Base-by-base conservation (phyloP, 2,888 invertebrate genomes). In the Anthrax anthrax region DNA sequence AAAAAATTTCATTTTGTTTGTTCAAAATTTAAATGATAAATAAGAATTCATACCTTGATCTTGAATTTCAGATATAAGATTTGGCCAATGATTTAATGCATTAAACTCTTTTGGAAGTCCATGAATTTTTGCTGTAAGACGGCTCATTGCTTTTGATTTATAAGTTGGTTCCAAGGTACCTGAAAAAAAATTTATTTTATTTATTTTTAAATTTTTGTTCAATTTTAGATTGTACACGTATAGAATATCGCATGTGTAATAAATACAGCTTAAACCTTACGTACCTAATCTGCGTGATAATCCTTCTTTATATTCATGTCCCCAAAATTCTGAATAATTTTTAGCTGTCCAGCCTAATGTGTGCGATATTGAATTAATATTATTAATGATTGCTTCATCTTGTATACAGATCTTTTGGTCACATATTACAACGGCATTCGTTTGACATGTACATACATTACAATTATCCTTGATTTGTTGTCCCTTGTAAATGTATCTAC, bases 311-410 rank as follows among this genome's bases (percentile, higher is more conserved):
- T 92, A 76, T 43, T 82, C 86, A 61, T 77, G 77, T 2, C 86
- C 88, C 79, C 84, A 85, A 69, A 94, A 91, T 60, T 81, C 72
- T 0, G 83, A 72, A 65, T 94, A 87, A 67, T 88, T 91, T 36
- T 74, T 68, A 0, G 91, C 86, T 10, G 71, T 70, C 94, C 94
- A 95, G 51, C 82, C 81, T 52, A 72, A 67, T 1, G 59, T 37
- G 50, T 61, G 45, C 48, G 72, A 63, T 16, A 73, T 65, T 12
- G 62, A 60, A 61, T 87, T 84, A 16, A 95, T 75, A 2, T 75
- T 72, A 1, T 74, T 60, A 10, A 90, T 70, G 19, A 91, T 69
- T 1, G 79, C 75, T 1, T 76, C 70, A 51, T 84, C 83, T 48
- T 90, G 76, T 14, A 95, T 65, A 59, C 95, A 95, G 3, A 74